Evolutionary conservation across 2,113 vertebrate genomes (phyloP), one percentile per base, ranked within the genome.

Genomic region (Archocentrus centrarchus): DNA sequence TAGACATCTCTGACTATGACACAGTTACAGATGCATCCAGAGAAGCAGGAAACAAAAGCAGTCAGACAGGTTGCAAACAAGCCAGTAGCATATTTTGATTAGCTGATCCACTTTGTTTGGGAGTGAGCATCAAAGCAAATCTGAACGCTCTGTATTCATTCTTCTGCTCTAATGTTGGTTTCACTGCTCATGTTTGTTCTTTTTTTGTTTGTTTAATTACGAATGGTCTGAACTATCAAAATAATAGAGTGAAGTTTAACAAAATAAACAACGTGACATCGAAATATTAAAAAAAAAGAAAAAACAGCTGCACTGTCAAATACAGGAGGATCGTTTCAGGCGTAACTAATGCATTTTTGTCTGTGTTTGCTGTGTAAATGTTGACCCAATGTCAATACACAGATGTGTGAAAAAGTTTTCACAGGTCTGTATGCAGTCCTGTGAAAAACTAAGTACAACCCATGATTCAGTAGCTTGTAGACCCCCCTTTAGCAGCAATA

Each of bases 31-130:
- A 73, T 53, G 10, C 66, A 32, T 53, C 50, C 17, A 20, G 30
- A 73, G 24, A 32, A 73, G 66, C 44, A 32, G 66, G 66, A 73
- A 70, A 53, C 66, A 32, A 73, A 53, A 73, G 66, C 66, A 53
- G 66, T 53, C 24, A 70, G 66, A 53, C 66, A 53, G 44, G 44
- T 73, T 73, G 66, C 66, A 70, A 30, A 70, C 41, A 70, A 70
- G 44, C 24, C 64, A 70, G 24, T 44, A 30, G 24, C 24, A 50
- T 50, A 53, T 17, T 32, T 70, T 53, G 24, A 50, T 53, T 70
- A 70, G 24, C 1, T 20, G 6, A 39, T 3, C 20, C 11, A 22
- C 61, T 22, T 13, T 63, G 11, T 63, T 63, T 63, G 35, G 61
- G 35, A n/a, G 61, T 39, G 61, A 70, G 2, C 24, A 7, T 20